These are phyloP conservation scores for Sebastes kiyomatsui DNA, from an alignment of 2,797 vertebrate species.

Conservation along the genomic window DNA sequence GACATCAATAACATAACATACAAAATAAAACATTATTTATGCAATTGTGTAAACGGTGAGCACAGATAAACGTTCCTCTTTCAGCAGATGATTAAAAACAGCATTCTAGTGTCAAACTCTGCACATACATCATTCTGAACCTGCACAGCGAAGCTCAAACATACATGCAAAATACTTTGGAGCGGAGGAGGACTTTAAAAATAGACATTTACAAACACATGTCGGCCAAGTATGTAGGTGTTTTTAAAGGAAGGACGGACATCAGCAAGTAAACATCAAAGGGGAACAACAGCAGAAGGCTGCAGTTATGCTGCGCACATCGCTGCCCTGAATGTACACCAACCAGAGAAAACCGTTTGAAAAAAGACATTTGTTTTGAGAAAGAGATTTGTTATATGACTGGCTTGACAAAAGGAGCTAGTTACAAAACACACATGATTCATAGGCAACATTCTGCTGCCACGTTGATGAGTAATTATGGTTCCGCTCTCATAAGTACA, in stretches of 20 bases:
- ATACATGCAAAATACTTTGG: neutral
- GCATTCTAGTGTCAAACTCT: neutral
- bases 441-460: conserved; percentile 53
- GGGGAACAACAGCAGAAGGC: neutral
- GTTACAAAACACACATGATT: conserved; percentile 64
- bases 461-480: conserved; percentile 58
- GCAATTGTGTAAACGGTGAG: no score
- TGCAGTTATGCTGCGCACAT: neutral
- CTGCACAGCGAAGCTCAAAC: conserved; percentile 35
- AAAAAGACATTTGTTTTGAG: neutral
- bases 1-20: no score
- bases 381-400: neutral
- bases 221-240: neutral
- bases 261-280: conserved; percentile 3
- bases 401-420: conserved; percentile 17
- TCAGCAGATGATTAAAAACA: conserved; percentile 1
- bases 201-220: conserved; percentile 11
- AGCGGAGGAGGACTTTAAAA: conserved; percentile 7
- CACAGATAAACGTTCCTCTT: neutral
- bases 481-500: conserved; percentile 43
- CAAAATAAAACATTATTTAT: no score
- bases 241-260: neutral
- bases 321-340: neutral
- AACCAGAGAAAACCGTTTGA: neutral
- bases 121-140: conserved; percentile 15